These are phyloP conservation scores for Phycodurus eques DNA, from an alignment of 2,113 vertebrate genomes.

Conservation along the genomic window DNA sequence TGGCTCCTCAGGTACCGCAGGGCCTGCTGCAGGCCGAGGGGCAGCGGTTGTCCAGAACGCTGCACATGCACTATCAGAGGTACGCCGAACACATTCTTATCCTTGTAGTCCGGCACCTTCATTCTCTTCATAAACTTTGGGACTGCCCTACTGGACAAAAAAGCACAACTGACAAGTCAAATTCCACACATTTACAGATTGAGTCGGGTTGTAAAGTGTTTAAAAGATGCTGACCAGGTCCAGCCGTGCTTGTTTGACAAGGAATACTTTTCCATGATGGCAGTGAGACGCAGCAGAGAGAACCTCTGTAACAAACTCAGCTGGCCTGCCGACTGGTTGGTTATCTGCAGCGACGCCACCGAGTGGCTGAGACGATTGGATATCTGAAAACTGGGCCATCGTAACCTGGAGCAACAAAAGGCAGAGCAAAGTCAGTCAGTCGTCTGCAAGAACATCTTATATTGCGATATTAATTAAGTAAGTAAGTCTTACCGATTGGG, in stretches of 20 bases:
- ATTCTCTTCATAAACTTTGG: conserved; percentile 99
- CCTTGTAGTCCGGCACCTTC: conserved; percentile 96
- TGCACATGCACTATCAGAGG: conserved; percentile 95
- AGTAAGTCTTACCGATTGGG: conserved; percentile 82
- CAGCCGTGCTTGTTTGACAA: conserved; percentile 96
- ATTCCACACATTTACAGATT: neutral
- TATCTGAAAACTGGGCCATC: conserved; percentile 93
- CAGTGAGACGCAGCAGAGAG: conserved; percentile 91
- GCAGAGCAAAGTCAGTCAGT: neutral
- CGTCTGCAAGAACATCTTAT: neutral
- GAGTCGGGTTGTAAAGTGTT: no score
- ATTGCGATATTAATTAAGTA: neutral
- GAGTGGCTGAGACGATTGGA: conserved; percentile 83
- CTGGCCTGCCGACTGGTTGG: conserved; percentile 90
- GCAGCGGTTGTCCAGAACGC: conserved; percentile 92
- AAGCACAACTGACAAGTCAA: neutral
- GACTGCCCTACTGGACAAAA: conserved; percentile 81
- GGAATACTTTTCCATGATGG: conserved; percentile 96
- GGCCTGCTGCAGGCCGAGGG: conserved; percentile 92
- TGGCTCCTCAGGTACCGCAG: conserved; percentile 86
- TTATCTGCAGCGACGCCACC: conserved; percentile 84
- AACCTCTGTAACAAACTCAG: conserved; percentile 93
- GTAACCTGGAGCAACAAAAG: conserved; percentile 68
- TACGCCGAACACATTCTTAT: conserved; percentile 95
- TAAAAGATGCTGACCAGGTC: conserved; percentile 83